Evolutionary conservation across 2,888 invertebrate genomes (phyloP).

Genomic region (Agriopis marginaria): DNA sequence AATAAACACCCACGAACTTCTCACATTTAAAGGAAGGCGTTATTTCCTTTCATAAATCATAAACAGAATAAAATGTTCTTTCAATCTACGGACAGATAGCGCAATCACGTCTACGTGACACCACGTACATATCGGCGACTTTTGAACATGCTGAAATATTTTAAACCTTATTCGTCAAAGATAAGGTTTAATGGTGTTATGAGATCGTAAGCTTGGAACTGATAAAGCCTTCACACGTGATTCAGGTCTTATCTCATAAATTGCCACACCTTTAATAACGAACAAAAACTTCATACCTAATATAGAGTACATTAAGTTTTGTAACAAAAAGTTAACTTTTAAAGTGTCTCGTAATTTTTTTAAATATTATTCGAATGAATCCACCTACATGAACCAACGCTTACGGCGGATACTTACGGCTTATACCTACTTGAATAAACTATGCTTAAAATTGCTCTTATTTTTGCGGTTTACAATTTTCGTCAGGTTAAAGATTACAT

Average conservation of each 20-base stretch:
- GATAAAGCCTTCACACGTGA: conserved; percentile 39
- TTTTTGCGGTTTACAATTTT: too few species aligned
- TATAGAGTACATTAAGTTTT: conserved; percentile 30
- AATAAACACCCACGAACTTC: conserved; percentile 34
- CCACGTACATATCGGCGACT: conserved; percentile 31
- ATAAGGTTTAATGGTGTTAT: conserved; percentile 17
- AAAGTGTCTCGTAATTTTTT: neutral
- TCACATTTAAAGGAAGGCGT: conserved; percentile 20
- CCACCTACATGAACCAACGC: neutral
- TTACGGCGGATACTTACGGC: neutral
- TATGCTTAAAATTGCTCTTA: neutral
- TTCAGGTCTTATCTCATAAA: conserved; percentile 37
- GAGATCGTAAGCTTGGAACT: conserved; percentile 9
- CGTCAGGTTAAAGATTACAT: too few species aligned
- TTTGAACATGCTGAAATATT: conserved; percentile 22
- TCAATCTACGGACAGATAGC: conserved; percentile 40
- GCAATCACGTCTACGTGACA: conserved; percentile 42
- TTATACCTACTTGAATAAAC: neutral
- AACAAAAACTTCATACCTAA: conserved; percentile 29
- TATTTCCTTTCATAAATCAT: conserved; percentile 42
- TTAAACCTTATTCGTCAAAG: conserved; percentile 14
- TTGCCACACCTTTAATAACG: conserved; percentile 42
- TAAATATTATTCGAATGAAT: neutral
- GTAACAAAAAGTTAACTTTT: conserved; percentile 19
- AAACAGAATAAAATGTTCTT: conserved; percentile 38